phyloP scores from a whole-genome alignment of 2,888 invertebrate genomes.

The Caradrina kadenii region DNA sequence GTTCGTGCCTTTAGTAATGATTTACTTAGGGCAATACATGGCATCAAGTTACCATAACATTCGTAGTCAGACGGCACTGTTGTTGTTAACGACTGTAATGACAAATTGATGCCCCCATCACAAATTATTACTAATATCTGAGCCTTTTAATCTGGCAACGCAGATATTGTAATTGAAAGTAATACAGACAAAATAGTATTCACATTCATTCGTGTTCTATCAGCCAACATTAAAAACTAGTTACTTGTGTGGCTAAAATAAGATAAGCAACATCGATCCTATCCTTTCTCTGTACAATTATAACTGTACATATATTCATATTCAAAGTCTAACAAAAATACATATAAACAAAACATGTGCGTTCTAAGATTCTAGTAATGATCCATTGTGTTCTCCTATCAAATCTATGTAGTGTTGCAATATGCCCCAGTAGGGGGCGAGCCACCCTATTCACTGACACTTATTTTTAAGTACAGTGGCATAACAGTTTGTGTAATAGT shows the following conservation, averaged over 20 bases:
- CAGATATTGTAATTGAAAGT: constrained; percentile 1
- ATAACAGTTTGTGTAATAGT: neutral
- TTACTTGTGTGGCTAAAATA: constrained; percentile 1
- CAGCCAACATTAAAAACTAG: constrained; percentile 3
- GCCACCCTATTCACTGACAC: constrained; percentile 10
- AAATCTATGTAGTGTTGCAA: constrained; percentile 8
- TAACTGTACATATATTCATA: constrained; percentile 17
- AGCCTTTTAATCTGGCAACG: neutral
- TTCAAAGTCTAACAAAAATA: constrained; percentile 15
- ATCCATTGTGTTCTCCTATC: constrained; percentile 26
- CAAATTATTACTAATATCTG: constrained; percentile 8
- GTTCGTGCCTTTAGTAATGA: constrained; percentile 15
- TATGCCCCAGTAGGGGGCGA: neutral
- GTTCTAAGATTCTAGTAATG: constrained; percentile 38
- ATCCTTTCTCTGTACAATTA: constrained; percentile 18
- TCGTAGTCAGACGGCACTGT: neutral
- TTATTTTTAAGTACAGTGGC: constrained; percentile 13
- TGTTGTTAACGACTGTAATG: neutral
- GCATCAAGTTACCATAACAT: neutral
- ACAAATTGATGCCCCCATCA: neutral
- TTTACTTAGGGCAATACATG: neutral
- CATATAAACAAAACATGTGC: constrained; percentile 41
- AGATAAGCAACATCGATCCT: neutral
- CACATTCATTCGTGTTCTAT: neutral
- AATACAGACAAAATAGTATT: neutral